A percentile compares a stretch with the other conserved stretches of the same genome.
phyloP scores from a whole-genome alignment of 2,113 vertebrate genomes.

The Elgaria multicarinata region DNA sequence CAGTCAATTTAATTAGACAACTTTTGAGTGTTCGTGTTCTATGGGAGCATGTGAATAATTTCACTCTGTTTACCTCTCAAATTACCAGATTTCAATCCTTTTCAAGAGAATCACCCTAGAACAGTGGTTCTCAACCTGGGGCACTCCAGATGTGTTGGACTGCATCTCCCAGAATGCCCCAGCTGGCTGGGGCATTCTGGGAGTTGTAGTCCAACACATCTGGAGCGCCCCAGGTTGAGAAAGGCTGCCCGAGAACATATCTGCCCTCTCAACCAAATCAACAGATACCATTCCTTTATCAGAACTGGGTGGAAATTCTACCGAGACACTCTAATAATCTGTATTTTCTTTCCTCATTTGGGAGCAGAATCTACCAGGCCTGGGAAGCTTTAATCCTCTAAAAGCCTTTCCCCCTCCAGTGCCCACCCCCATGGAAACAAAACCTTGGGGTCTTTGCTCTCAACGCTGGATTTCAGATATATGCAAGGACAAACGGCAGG shows the following conservation, averaged over 20 bases:
- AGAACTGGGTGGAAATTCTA: not conserved
- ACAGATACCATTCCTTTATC: not conserved
- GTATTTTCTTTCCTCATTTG: not conserved
- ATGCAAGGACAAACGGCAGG: not conserved
- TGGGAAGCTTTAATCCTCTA: constrained; percentile 1
- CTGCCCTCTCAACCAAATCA: not conserved
- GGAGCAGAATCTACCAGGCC: not conserved
- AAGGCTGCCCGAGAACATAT: too few relatives aligned
- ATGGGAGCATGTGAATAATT: not conserved
- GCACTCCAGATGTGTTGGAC: too few relatives aligned
- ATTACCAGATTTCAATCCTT: not conserved
- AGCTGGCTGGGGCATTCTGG: too few relatives aligned
- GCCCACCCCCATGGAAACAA: not conserved
- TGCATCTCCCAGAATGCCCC: too few relatives aligned
- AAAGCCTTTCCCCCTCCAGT: not conserved
- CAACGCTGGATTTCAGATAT: not conserved
- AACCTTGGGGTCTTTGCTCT: not conserved
- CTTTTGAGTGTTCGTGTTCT: not conserved
- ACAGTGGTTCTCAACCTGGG: too few relatives aligned
- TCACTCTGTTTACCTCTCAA: not conserved
- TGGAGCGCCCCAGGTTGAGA: too few relatives aligned
- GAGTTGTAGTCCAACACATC: too few relatives aligned
- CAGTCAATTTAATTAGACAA: not conserved
- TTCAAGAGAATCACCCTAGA: not conserved
- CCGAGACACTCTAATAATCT: not conserved